Conservation (phyloP, 2,888 invertebrate genomes). For the Azorinus chamasolen region DNA sequence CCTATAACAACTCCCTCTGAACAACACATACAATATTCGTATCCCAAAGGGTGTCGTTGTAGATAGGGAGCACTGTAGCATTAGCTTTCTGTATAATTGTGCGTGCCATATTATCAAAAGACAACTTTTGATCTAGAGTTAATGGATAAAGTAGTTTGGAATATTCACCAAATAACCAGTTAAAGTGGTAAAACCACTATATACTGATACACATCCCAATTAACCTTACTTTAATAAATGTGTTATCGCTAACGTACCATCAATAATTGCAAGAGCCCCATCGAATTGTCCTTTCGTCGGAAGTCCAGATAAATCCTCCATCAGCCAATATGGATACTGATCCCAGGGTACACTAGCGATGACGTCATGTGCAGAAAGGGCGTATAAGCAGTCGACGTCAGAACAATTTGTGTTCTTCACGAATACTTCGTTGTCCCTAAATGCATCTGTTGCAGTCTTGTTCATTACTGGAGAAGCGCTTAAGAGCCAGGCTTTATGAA, state of each 20-base stretch:
- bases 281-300: conserved; percentile 43
- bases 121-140: no score
- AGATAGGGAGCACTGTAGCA: no score
- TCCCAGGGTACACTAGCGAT: conserved; percentile 51
- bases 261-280: conserved; percentile 55
- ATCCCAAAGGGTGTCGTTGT: no score
- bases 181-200: no score
- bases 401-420: conserved; percentile 61
- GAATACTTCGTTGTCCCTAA: conserved; percentile 71
- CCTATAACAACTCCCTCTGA: no score
- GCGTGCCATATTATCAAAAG: no score
- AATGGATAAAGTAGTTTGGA: no score
- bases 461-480: conserved; percentile 77
- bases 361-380: conserved; percentile 34
- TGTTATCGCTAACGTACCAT: conserved; percentile 55
- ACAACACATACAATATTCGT: no score
- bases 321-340: conserved; percentile 57
- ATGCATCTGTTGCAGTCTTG: conserved; percentile 71
- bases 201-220: no score
- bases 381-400: conserved; percentile 46
- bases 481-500: conserved; percentile 88
- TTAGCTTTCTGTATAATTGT: no score
- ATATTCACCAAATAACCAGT: no score
- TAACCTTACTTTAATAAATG: no score
- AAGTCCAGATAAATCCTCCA: conserved; percentile 35